Evolutionary conservation across 2,113 vertebrate genomes (phyloP).

Genomic region (Brevimyrus niger): DNA sequence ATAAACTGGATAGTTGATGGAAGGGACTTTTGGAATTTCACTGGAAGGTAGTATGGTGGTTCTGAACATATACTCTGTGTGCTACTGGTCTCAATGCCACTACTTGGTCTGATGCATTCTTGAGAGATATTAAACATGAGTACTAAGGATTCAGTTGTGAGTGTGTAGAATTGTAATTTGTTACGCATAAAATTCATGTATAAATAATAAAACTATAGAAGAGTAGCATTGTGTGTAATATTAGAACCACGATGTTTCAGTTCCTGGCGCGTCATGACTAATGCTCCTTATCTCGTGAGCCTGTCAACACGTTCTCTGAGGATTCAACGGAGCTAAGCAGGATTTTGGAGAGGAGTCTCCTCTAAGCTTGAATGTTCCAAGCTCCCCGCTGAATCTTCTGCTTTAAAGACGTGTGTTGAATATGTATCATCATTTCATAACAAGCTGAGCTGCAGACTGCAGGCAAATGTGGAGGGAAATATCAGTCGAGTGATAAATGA

Average conservation of each 20-base stretch:
- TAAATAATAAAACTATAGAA: neutral
- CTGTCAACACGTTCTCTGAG: neutral
- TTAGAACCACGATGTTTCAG: neutral
- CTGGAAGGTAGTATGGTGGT: neutral
- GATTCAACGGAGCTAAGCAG: conserved; percentile 5
- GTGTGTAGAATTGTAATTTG: neutral
- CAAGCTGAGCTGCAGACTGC: neutral
- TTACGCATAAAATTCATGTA: neutral
- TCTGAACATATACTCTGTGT: neutral
- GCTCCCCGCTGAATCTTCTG: neutral
- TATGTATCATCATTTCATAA: neutral
- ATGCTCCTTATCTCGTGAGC: neutral
- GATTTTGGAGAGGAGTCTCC: neutral
- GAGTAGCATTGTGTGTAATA: neutral
- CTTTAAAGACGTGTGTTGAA: neutral
- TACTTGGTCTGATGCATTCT: neutral
- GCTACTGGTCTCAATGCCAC: neutral
- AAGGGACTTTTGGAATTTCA: neutral
- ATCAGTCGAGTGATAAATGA: neutral
- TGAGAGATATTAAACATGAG: neutral
- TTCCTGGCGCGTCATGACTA: neutral
- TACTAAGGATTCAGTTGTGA: neutral
- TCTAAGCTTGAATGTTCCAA: neutral
- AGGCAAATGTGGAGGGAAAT: neutral
- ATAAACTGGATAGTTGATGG: neutral